Evolutionary conservation across 2,797 vertebrate species (phyloP), one percentile per base, ranked within the genome.

Genomic region (Chaenodraco wilsoni): DNA sequence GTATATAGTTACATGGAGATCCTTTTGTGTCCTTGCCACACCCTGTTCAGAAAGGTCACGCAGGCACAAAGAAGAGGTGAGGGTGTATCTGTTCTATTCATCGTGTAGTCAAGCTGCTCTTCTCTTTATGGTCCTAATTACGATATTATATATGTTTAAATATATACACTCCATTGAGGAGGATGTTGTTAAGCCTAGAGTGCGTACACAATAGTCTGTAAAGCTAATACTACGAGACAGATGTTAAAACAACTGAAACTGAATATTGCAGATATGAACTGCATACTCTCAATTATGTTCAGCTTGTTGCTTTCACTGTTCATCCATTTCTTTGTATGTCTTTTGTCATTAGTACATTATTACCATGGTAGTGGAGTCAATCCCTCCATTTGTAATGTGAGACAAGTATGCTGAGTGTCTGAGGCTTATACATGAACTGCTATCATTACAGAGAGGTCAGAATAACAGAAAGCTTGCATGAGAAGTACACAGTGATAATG

Each of bases 1-100:
- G 93, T 92, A 87, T 94, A 91, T 82, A 84, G 92, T 94, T 95
- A 91, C 94, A 91, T 6, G 83, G 85, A 83, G 89, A 85, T 79
- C 78, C 90, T 79, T 93, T 93, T 91, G 93, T 94, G 85, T 84
- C 85, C 70, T 65, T 61, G 86, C 92, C 93, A 92, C 95, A 89
- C 94, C 93, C 93, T 88, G 81, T 78, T 88, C 55, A 76, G 79
- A 91, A 84, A 90, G 91, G 93, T 92, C 91, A 88, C 56, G 27
- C 17, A 2, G 78, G 60, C 74, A 94, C 87, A 93, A 92, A 91
- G 88, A 56, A 55, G 84, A 90, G 90, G 89, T 92, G 89, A 92
- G 88, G 76, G 87, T 81, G 82, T 88, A 84, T 89, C 87, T 83
- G 76, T 40, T 79, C 82, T 72, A 65, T 88, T 88, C 84, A 81